Base-by-base conservation (phyloP, 2,888 invertebrate species). In the Myathropa florea region DNA sequence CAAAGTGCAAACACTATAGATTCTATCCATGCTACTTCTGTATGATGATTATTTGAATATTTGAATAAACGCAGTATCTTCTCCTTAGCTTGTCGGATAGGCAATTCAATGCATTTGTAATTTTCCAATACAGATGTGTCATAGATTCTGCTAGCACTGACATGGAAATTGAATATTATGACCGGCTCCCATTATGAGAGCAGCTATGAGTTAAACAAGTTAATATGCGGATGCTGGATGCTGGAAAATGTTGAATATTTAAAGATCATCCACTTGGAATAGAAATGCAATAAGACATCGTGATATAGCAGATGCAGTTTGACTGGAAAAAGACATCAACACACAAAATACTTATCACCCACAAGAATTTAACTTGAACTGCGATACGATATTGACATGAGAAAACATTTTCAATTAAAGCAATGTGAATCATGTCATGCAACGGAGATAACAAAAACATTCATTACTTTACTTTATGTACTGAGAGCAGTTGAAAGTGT, bases 101-200 rank as follows among this genome's bases (percentile, higher is more conserved):
- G 53, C 53, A 53, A 30, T 63, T 63, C 53, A 72, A 72, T 63
- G 72, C 61, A 63, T 63, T 72, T 63, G 72, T 63, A 72, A 63
- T 63, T 23, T 72, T 63, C 53, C 18, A 72, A 53, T 63, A 53
- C 72, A 72, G 53, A 72, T 72, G 24, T 57, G 57, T 26, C 24
- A 24, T 57, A 26, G 24, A 12, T 57, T 23, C 57, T 14, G 18
- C 14, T 23, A 12, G 24, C 24, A 24, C 12, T 57, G 23, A 57
- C 23, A 57, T 57, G 57, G 24, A 57, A 57, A 57, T 57, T 57
- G 57, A 24, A 24, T 24, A 23, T 18, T 24, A 57, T 26, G 24
- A 57, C 57, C 24, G 3, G 57, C 18, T 18, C 7, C 6, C 18
- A 46, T 46, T 46, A 4, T 4, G n/a, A 18, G 46, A 46, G 18